Evolutionary conservation across 2,797 vertebrate species (phyloP), one percentile per base, ranked within the genome.

Genomic region (Lagocephalus sceleratus): DNA sequence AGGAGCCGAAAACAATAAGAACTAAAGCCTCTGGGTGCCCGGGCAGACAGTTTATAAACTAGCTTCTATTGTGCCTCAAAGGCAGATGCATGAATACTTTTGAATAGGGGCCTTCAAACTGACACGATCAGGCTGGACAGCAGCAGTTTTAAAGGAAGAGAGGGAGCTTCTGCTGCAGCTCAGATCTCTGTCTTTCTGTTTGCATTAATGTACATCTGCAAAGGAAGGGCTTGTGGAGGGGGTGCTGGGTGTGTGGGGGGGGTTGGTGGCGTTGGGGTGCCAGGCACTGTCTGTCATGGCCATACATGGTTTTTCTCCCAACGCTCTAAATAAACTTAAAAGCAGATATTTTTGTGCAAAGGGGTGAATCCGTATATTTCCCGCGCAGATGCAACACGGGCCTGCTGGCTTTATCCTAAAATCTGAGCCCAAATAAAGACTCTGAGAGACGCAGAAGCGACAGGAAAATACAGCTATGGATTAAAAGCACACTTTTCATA

Each of bases 51-150:
- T 96, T 92, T 94, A 96, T 95, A 95, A 93, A 96, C 93, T 93
- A 90, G 91, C 86, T 73, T 85, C 93, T 90, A 94, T 98, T 98
- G 95, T 97, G 90, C 90, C 88, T 88, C 81, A 73, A 91, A 92
- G 93, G 92, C 94, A 90, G 92, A 95, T 93, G 96, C 94, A 91
- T 98, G 95, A 97, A 94, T 95, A 94, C 93, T 91, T 92, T 90
- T 97, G 88, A 98, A 98, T 93, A 92, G 87, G 75, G 88, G 91
- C 92, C 94, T 94, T 94, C 91, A 93, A 92, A 94, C 90, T 97
- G 96, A 98, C 95, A 97, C 93, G 93, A 95, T 95, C 92, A 91
- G 92, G 92, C 93, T 91, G 96, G 95, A 97, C 96, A 96, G 94
- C 93, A 91, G 93, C 90, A 89, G 75, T 90, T 94, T 93, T 92